phyloP scores from a whole-genome alignment of 2,888 invertebrate genomes.

The Ichneumoninae sp. region DNA sequence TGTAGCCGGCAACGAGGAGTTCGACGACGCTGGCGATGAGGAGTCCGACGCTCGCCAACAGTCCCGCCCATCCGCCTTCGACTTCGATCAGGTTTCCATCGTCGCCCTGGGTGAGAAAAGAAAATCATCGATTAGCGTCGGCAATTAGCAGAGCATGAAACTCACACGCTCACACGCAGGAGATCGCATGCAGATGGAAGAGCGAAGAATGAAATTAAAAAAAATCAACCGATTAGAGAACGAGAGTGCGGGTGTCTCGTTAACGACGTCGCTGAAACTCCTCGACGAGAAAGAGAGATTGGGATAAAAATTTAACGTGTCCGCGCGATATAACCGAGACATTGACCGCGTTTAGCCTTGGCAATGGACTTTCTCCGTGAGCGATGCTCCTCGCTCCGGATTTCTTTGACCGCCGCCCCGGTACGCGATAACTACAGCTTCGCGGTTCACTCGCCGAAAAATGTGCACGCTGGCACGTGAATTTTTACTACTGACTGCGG shows the following conservation, averaged over 20 bases:
- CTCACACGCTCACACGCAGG: background rate
- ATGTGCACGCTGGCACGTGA: slow-evolving; percentile 13
- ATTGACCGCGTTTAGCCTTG: slow-evolving; percentile 80
- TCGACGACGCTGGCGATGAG: slow-evolving; percentile 87
- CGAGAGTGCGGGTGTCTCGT: slow-evolving; percentile 26
- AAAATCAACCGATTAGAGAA: slow-evolving; percentile 19
- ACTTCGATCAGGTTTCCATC: slow-evolving; percentile 78
- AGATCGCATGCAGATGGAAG: background rate
- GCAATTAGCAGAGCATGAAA: background rate
- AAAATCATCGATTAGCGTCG: slow-evolving; percentile 10
- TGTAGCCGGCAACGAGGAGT: slow-evolving; percentile 81
- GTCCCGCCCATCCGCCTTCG: slow-evolving; percentile 87
- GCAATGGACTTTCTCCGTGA: slow-evolving; percentile 80
- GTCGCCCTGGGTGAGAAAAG: slow-evolving; percentile 72
- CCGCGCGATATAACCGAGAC: slow-evolving; percentile 41
- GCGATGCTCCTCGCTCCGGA: slow-evolving; percentile 55
- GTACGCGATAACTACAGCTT: slow-evolving; percentile 25
- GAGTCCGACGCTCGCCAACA: slow-evolving; percentile 88
- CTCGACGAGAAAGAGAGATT: background rate
- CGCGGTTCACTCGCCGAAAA: slow-evolving; percentile 57
- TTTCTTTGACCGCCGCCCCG: slow-evolving; percentile 67
- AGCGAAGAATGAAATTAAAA: slow-evolving; percentile 5
- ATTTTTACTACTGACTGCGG: background rate
- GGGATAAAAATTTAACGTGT: slow-evolving; percentile 58
- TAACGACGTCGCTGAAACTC: slow-evolving; percentile 2